Percentiles rank a stretch among this genome's conserved stretches.
These are phyloP conservation scores for Apomyelois bistriatella DNA, from an alignment of 2,888 invertebrate species.

Conservation along the genomic window DNA sequence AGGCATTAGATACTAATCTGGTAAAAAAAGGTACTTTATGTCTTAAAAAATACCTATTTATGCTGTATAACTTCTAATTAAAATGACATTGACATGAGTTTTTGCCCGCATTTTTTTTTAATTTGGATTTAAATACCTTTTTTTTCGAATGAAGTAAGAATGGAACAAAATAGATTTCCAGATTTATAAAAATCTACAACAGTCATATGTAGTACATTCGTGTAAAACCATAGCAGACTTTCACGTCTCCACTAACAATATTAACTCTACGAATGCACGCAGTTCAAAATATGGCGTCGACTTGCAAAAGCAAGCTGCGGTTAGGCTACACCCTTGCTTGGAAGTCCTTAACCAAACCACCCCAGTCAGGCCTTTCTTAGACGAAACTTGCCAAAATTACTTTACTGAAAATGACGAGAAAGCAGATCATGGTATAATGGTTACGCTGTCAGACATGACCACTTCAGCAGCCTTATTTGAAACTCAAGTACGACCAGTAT, in stretches of 20 bases:
- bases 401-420: constrained; percentile 28
- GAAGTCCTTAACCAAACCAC: constrained; percentile 47
- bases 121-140: too few relatives aligned
- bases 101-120: too few relatives aligned
- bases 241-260: not conserved
- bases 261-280: not conserved
- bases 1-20: too few relatives aligned
- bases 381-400: constrained; percentile 46
- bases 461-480: constrained; percentile 65
- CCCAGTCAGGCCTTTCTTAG: constrained; percentile 36
- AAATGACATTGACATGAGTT: too few relatives aligned
- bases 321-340: constrained; percentile 46
- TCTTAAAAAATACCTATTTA: too few relatives aligned
- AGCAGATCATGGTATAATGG: constrained; percentile 43
- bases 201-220: too few relatives aligned
- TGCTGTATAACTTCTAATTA: too few relatives aligned
- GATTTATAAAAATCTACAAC: too few relatives aligned
- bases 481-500: constrained; percentile 43
- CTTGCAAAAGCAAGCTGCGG: constrained; percentile 44
- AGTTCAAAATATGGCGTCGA: not conserved
- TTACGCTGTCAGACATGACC: constrained; percentile 55
- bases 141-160: too few relatives aligned
- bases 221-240: too few relatives aligned
- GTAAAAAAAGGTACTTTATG: too few relatives aligned
- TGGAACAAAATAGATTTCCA: too few relatives aligned